Evolutionary conservation across 2,797 vertebrate species (phyloP), one percentile per base, ranked within the genome.

Genomic region (Mormyrops attenuatus): DNA sequence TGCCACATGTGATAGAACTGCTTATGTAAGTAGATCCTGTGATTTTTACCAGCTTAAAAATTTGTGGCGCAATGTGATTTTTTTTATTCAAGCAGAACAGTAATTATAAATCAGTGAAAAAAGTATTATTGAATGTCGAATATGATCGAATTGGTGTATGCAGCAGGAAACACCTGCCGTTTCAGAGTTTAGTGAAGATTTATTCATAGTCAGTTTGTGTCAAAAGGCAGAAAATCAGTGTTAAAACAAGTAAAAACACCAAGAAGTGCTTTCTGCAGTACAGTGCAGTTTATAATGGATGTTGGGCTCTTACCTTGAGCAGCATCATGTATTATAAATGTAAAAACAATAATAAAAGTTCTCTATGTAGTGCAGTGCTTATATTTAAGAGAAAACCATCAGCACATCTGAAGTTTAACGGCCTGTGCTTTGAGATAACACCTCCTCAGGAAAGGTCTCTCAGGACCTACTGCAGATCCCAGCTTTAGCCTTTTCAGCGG

Each of bases 21-120:
- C 38, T 26, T 88, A 11, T 7, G 53, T 85, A 52, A 90, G 88
- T 90, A 90, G 55, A 77, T 63, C 13, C 73, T 47, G 63, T 85
- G 17, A 88, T 55, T 84, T 90, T 84, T 4, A 63, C 30, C 34
- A 47, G 69, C 11, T 22, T 7, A 69, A 66, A 88, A 26, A 90
- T 53, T 11, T 82, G 38, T 41, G 22, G 34, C 52, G 88, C 82
- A 49, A 85, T 88, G 26, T 66, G 60, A 47, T 11, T 34, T 17
- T 80, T 73, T 41, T 63, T n/a, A 26, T 30, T 73, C 66, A 30
- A 73, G 30, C 30, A 15, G 22, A 73, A 34, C 13, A 73, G 66
- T 73, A 30, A 80, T 41, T 44, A 13, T 44, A 80, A 20, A 44
- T 80, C 34, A 8, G 73, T n/a, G 38, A 17, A n/a, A 80, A 44